Evolutionary conservation across 2,797 vertebrate genomes (phyloP).

Genomic region (Melanotaenia pygmaea): DNA sequence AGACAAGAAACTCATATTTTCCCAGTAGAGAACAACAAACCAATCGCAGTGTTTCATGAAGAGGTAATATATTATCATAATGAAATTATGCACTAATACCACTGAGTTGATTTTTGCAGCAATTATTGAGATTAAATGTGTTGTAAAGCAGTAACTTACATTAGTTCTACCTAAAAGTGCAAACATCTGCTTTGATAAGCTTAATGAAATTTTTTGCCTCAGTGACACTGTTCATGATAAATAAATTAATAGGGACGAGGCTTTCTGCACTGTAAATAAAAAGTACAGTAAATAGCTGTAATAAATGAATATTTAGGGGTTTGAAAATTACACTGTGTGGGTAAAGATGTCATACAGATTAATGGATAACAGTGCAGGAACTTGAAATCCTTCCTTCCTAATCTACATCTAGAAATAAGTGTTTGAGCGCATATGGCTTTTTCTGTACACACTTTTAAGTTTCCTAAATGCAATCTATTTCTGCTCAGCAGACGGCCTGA

Average conservation of each 20-base stretch:
- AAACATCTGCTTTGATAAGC: not conserved
- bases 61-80: constrained; percentile 10
- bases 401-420: constrained; percentile 31
- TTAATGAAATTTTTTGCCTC: not conserved
- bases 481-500: constrained; percentile 60
- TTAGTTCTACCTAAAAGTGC: not conserved
- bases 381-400: constrained; percentile 1
- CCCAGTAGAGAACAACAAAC: constrained; percentile 9
- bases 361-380: not conserved
- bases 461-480: constrained; percentile 69
- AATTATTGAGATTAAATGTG: not conserved
- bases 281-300: not conserved
- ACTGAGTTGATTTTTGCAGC: not conserved
- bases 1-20: constrained; percentile 21
- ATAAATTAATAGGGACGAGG: not conserved
- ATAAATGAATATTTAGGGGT: not conserved
- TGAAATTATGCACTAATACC: constrained; percentile 22
- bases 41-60: constrained; percentile 6
- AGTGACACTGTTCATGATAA: constrained; percentile 3
- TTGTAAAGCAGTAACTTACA: not conserved
- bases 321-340: not conserved
- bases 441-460: constrained; percentile 37
- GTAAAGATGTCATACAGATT: not conserved
- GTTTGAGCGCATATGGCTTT: constrained; percentile 30
- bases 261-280: not conserved